Base-by-base conservation (phyloP, 1,140 invertebrate genomes). In the Augochlora pura region DNA sequence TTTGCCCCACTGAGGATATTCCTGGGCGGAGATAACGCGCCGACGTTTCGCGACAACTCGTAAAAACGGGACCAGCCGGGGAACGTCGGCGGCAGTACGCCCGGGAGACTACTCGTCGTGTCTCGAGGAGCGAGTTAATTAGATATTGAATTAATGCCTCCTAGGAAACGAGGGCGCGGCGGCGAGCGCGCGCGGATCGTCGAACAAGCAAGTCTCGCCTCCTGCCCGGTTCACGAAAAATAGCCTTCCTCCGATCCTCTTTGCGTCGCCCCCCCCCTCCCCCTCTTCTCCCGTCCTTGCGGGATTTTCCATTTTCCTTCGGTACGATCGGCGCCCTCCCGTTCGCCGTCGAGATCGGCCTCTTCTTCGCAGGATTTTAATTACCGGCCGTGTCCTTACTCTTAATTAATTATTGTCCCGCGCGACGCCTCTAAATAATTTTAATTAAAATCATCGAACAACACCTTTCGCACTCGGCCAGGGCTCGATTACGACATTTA, bases 381-480 rank as follows among this genome's bases (percentile, higher is more conserved):
- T 87, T 88, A 87, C 82, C 79, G 76, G 68, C 70, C 70, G 78
- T 75, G 83, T 84, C 82, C 82, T 88, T 86, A 80, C 80, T 87
- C 79, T 88, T 86, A 86, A 88, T 88, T 84, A 87, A 87, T 88
- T 87, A 83, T 84, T 81, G 76, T 57, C 71, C 60, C 63, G 68
- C 59, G 67, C 75, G 72, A 73, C 83, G 75, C 82, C 82, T 89
- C 88, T 86, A 87, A 90, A 89, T 87, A 90, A 91, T 88, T 91
- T 91, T 91, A 91, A 91, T 91, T 91, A 90, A 90, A 91, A 88
- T 82, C 72, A 77, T 80, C 81, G 77, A 88, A 77, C 79, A 71
- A 39, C 27, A 2, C 69, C 62, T 23, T 23, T 38, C 8, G 16
- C 1, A 32, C 32, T 32, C 59, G 12, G 25, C 21, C 32, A 60